These are phyloP conservation scores for Drosophila miranda DNA, from an alignment of 1,140 invertebrate genomes.

Conservation along the genomic window DNA sequence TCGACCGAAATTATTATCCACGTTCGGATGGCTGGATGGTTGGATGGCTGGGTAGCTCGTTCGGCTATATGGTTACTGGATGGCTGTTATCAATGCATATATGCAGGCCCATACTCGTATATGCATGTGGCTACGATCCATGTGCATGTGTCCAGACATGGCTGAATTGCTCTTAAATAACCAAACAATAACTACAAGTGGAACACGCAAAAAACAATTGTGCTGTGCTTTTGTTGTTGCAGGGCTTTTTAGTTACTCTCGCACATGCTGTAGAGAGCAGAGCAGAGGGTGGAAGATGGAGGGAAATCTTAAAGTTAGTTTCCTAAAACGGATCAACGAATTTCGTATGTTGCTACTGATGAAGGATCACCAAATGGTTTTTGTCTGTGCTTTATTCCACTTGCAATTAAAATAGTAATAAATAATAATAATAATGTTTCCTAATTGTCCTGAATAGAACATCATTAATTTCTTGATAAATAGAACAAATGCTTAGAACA, in stretches of 20 bases:
- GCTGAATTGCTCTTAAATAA: constrained; percentile 79
- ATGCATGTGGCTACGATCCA: constrained; percentile 47
- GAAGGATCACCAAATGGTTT: too few relatives aligned
- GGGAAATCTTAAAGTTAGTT: too few relatives aligned
- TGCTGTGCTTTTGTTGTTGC: constrained; percentile 22
- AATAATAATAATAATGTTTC: too few relatives aligned
- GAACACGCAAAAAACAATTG: constrained; percentile 31
- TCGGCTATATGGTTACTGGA: constrained; percentile 20
- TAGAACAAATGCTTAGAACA: too few relatives aligned
- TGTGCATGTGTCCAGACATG: constrained; percentile 63
- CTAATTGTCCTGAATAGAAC: too few relatives aligned
- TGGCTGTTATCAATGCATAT: constrained; percentile 44
- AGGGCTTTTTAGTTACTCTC: constrained; percentile 43
- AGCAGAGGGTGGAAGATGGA: constrained; percentile 4
- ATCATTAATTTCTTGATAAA: too few relatives aligned
- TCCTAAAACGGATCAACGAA: too few relatives aligned
- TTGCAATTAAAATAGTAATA: too few relatives aligned
- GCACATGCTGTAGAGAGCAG: constrained; percentile 12
- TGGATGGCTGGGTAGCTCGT: constrained; percentile 28
- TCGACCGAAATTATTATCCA: constrained; percentile 68
- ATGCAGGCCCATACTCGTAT: constrained; percentile 26
- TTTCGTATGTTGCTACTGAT: too few relatives aligned
- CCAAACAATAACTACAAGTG: constrained; percentile 73
- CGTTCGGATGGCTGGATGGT: constrained; percentile 43
- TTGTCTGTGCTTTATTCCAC: too few relatives aligned